These are phyloP conservation scores for Trematomus bernacchii DNA, from an alignment of 2,797 vertebrate species.

Conservation along the genomic window DNA sequence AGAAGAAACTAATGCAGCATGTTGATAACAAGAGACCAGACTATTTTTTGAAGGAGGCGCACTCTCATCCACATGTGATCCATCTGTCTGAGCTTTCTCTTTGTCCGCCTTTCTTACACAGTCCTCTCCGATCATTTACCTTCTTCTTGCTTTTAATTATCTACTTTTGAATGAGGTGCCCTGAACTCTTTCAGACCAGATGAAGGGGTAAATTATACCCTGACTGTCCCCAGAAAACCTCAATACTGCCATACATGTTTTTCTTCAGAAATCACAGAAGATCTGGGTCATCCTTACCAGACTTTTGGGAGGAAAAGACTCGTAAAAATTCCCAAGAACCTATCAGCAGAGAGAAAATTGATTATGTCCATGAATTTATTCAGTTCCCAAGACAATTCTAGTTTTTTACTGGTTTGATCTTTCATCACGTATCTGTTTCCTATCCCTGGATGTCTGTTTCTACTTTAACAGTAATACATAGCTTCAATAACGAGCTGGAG, in stretches of 20 bases:
- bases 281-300: background rate
- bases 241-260: background rate
- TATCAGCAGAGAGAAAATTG: background rate
- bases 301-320: slow-evolving; percentile 1
- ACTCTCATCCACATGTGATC: slow-evolving; percentile 54
- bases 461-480: background rate
- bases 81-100: slow-evolving; percentile 43
- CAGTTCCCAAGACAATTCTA: background rate
- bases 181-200: slow-evolving; percentile 7
- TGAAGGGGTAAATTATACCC: slow-evolving; percentile 6
- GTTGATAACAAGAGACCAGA: slow-evolving; percentile 17
- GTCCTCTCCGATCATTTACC: background rate
- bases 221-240: slow-evolving; percentile 10
- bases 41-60: slow-evolving; percentile 6
- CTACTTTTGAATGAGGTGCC: slow-evolving; percentile 15
- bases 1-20: slow-evolving; percentile 14
- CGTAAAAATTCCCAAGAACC: background rate
- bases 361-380: background rate
- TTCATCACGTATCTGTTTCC: slow-evolving; percentile 17
- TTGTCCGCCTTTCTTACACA: background rate
- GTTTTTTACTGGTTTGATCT: slow-evolving; percentile 14
- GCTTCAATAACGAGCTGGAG: slow-evolving; percentile 13
- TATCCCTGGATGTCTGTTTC: slow-evolving; percentile 21
- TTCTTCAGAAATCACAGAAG: background rate
- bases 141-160: slow-evolving; percentile 3